phyloP scores from a whole-genome alignment of 2,113 vertebrate species.

The Carettochelys insculpta region DNA sequence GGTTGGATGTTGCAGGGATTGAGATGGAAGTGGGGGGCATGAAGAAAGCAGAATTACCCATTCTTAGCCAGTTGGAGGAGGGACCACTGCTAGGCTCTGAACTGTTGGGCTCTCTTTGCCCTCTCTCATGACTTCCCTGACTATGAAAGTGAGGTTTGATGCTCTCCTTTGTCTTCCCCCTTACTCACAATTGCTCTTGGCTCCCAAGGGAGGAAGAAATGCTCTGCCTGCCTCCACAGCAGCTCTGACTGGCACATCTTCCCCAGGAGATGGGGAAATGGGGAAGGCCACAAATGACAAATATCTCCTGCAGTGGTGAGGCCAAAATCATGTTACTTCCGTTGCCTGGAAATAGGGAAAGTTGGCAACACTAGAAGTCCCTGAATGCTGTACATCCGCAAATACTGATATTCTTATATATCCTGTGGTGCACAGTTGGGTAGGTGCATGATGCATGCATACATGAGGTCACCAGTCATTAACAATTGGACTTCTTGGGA shows the following conservation, averaged over 20 bases:
- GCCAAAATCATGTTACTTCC: background rate
- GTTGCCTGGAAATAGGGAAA: background rate
- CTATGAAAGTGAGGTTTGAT: background rate
- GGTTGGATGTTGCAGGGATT: background rate
- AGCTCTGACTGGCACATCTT: background rate
- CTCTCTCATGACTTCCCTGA: background rate
- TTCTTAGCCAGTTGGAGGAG: background rate
- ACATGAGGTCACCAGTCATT: rapidly evolving
- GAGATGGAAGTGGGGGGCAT: background rate
- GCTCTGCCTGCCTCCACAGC: background rate
- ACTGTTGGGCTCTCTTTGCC: background rate
- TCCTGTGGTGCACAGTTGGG: background rate
- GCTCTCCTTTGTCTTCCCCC: background rate
- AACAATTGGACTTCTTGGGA: background rate
- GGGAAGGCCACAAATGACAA: background rate
- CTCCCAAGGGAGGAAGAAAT: background rate
- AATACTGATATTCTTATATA: background rate
- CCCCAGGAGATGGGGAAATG: background rate
- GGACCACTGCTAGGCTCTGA: background rate
- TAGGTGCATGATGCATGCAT: background rate
- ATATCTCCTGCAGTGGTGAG: background rate
- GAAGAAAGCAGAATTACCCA: background rate
- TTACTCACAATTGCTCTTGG: background rate
- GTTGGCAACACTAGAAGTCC: background rate
- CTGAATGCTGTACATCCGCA: background rate